These are phyloP conservation scores for Toxotes lorentzi DNA, from an alignment of 2,797 vertebrate genomes.

Conservation along the genomic window DNA sequence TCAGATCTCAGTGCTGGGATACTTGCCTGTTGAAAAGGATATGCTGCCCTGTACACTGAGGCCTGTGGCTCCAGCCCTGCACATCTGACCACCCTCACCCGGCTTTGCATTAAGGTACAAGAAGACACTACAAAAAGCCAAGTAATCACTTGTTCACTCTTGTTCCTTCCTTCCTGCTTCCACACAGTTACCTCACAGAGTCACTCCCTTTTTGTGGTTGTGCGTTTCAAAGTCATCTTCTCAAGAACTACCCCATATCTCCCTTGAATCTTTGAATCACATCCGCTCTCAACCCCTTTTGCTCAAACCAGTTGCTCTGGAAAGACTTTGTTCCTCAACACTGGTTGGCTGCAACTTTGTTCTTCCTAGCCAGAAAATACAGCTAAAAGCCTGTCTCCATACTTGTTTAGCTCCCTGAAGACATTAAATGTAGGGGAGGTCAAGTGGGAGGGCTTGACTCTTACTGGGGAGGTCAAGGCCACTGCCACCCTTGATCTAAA, in stretches of 20 bases:
- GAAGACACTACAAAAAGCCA: slow-evolving; percentile 35
- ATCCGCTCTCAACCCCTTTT: not conserved
- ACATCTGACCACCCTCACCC: not conserved
- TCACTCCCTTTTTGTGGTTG: slow-evolving; percentile 42
- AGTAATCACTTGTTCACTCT: slow-evolving; percentile 56
- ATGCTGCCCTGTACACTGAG: slow-evolving; percentile 29
- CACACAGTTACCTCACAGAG: slow-evolving; percentile 14
- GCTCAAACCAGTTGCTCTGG: not conserved
- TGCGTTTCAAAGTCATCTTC: slow-evolving; percentile 20
- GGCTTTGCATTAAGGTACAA: not conserved
- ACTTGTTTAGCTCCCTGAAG: slow-evolving; percentile 38
- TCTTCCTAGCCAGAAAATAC: not conserved
- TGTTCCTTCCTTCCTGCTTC: slow-evolving; percentile 33
- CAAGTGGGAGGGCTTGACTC: slow-evolving; percentile 62
- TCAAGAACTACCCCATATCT: slow-evolving; percentile 19
- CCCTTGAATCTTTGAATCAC: slow-evolving; percentile 27
- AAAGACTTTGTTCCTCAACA: slow-evolving; percentile 5
- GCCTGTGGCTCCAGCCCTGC: slow-evolving; percentile 25
- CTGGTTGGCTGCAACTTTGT: not conserved
- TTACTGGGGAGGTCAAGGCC: slow-evolving; percentile 74
- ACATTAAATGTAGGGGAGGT: slow-evolving; percentile 66
- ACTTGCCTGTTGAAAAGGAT: slow-evolving; percentile 43
- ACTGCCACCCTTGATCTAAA: slow-evolving; percentile 66
- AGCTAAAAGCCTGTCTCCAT: slow-evolving; percentile 8
- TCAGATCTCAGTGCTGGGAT: slow-evolving; percentile 42